Evolutionary conservation across 2,113 vertebrate species (phyloP).

Genomic region (Ailurus styani): DNA sequence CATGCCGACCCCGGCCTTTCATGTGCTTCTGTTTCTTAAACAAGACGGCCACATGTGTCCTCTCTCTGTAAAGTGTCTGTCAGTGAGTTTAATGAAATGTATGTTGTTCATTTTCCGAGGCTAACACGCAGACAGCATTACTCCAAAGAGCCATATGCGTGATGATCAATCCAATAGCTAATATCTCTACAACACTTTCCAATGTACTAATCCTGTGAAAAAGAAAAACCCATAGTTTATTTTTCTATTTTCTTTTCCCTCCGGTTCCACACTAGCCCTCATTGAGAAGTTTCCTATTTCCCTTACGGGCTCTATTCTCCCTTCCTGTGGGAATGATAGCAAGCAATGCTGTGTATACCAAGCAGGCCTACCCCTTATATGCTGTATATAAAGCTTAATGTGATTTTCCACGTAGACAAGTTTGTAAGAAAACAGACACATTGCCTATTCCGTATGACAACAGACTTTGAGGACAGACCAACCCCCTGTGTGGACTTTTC

Average conservation of each 20-base stretch:
- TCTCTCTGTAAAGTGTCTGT: neutral
- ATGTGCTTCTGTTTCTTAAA: neutral
- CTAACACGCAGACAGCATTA: neutral
- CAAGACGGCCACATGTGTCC: fast-evolving
- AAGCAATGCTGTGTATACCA: neutral
- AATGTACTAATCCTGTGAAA: neutral
- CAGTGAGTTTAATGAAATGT: neutral
- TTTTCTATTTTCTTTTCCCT: neutral
- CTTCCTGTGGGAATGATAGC: neutral
- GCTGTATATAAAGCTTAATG: fast-evolving
- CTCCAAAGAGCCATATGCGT: neutral
- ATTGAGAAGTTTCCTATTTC: neutral
- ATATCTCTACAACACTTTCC: neutral
- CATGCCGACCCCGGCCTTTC: fast-evolving
- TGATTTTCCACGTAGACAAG: fast-evolving
- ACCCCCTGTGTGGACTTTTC: neutral
- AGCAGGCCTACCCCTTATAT: fast-evolving
- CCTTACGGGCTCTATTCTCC: neutral
- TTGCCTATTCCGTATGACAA: fast-evolving
- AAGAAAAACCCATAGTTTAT: neutral
- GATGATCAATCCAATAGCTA: neutral
- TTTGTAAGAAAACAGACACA: neutral
- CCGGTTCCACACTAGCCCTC: neutral
- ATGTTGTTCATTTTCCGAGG: neutral
- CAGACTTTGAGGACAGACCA: no score